Evolutionary conservation across 2,113 vertebrate genomes (phyloP).

Genomic region (Butorides virescens): DNA sequence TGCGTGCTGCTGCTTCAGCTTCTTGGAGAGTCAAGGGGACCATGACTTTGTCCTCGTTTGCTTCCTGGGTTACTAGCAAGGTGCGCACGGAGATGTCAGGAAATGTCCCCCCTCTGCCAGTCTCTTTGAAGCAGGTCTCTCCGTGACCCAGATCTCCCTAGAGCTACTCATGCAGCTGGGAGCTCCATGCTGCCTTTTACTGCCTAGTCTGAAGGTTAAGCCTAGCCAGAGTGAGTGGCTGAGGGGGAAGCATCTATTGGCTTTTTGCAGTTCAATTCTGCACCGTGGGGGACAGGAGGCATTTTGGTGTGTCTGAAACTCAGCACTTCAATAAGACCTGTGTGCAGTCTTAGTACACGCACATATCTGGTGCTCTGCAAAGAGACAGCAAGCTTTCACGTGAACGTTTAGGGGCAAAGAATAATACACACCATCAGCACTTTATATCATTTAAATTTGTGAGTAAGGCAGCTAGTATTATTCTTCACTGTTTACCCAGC

Average conservation of each 20-base stretch:
- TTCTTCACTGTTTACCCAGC: neutral
- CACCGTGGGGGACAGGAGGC: neutral
- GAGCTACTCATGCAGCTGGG: accelerated
- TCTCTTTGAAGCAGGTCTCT: neutral
- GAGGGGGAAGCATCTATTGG: neutral
- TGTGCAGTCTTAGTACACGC: neutral
- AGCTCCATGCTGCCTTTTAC: neutral
- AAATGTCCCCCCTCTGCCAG: neutral
- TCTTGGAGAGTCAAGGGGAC: neutral
- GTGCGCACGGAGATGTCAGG: accelerated
- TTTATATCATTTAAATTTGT: neutral
- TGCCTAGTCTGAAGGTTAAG: neutral
- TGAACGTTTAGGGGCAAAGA: neutral
- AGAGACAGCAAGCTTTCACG: neutral
- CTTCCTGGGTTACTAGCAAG: neutral
- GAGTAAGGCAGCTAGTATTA: neutral
- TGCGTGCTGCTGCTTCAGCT: neutral
- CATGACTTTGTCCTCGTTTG: neutral
- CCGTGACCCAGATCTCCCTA: neutral
- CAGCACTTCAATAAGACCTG: neutral
- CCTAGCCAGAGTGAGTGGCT: neutral
- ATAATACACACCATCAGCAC: neutral
- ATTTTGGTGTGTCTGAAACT: neutral
- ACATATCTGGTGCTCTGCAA: neutral
- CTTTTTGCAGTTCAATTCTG: neutral